Base-by-base conservation (phyloP, 2,113 vertebrate genomes). In the Uropsilus gracilis region DNA sequence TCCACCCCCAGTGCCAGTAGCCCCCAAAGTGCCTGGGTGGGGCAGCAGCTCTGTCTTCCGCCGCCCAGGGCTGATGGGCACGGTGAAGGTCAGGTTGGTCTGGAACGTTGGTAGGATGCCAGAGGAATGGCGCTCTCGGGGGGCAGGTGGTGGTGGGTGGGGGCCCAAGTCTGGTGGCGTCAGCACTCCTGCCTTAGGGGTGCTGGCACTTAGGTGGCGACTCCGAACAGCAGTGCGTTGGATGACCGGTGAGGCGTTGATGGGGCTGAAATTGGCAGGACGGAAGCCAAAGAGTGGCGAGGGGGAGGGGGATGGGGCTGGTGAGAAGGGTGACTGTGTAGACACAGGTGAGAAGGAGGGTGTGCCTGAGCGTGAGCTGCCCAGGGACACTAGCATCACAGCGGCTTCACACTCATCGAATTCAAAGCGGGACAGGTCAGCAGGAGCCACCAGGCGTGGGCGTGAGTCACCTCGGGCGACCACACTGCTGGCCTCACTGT, bases 391-490 rank as follows among this genome's bases (percentile, higher is more conserved):
- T 64, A 99, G 97, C 99, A 99, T 99, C 95, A 99, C 99, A 28
- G 99, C 99, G 0, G 99, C 99, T 97, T 99, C 99, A 28, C 99
- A 99, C 98, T 99, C 99, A 0, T 99, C 99, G 4, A 99, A 99
- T 97, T 99, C 99, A 75, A 99, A 99, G 42, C 99, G 99, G 0
- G 99, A 99, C 95, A 99, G 94, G 61, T 99, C 99, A 46, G 98
- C 96, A 84, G 98, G 97, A 3, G 97, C 97, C 75, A 98, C 97
- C 18, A 98, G 96, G 55, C 97, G 97, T 39, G 99, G 99, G 30
- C 99, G 98, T 1, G 99, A 99, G 96, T 99, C 99, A 77, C 98
- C 98, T 2, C 99, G 99, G 1, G 98, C 98, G 0, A 91, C 97
- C 93, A 99, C 98, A 14, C 99, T 99, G 94, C 99, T 99, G 94